phyloP scores from a whole-genome alignment of 2,113 vertebrate species.

The Neotragus moschatus region DNA sequence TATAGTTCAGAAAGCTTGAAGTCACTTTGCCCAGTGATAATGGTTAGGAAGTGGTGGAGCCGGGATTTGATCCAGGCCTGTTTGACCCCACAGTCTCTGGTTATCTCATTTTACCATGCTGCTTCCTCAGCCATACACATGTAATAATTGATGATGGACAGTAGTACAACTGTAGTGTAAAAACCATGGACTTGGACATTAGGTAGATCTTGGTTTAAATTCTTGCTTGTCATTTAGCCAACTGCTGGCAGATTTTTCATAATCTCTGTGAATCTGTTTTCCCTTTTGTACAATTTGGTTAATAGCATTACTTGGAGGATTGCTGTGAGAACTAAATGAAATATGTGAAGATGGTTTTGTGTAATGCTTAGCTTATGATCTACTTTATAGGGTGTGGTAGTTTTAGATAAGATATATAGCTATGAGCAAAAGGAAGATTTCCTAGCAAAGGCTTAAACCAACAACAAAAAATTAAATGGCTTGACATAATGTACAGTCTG shows the following conservation, averaged over 20 bases:
- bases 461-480: neutral
- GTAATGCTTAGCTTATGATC: neutral
- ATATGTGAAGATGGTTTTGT: neutral
- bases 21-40: neutral
- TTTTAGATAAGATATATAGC: neutral
- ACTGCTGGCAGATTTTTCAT: neutral
- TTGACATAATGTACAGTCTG: neutral
- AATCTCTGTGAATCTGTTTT: neutral
- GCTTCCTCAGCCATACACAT: neutral
- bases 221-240: neutral
- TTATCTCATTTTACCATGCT: neutral
- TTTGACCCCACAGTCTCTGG: neutral
- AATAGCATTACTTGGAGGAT: neutral
- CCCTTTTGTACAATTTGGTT: neutral
- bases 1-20: conserved; percentile 12
- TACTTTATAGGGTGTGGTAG: neutral
- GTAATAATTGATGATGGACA: neutral
- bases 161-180: neutral
- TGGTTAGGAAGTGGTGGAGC: neutral
- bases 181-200: neutral
- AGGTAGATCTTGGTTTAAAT: neutral
- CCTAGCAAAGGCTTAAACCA: neutral
- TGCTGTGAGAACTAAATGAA: conserved; percentile 25
- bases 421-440: neutral
- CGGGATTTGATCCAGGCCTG: neutral